These are phyloP conservation scores for Fulica atra DNA, from an alignment of 2,113 vertebrate species.

Conservation along the genomic window DNA sequence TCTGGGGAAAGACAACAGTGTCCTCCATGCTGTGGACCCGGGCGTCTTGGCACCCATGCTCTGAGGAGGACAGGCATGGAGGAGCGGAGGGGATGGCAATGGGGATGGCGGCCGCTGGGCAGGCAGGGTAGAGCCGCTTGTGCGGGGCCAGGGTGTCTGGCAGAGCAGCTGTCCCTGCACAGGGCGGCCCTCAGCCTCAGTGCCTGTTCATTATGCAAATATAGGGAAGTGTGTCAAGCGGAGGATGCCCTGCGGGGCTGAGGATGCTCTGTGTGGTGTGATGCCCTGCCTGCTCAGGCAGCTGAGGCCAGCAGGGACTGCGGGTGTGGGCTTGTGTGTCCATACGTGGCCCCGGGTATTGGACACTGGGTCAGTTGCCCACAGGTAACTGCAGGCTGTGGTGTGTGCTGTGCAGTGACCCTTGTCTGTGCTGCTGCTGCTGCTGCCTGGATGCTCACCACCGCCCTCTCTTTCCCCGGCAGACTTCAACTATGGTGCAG, in stretches of 20 bases:
- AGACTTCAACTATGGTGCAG: slow-evolving; percentile 98
- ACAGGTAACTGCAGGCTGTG: rapidly evolving
- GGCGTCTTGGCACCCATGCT: background rate
- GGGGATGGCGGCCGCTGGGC: background rate
- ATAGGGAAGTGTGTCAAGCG: slow-evolving; percentile 48
- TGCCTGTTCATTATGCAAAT: slow-evolving; percentile 45
- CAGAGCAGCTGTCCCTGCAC: slow-evolving; percentile 26
- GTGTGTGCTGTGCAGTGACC: background rate
- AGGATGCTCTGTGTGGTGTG: background rate
- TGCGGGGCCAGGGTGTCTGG: background rate
- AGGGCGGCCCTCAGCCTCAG: background rate
- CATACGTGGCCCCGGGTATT: rapidly evolving
- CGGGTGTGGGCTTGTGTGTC: rapidly evolving
- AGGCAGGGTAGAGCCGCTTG: background rate
- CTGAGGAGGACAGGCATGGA: background rate
- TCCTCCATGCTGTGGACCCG: background rate
- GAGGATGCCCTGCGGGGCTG: background rate
- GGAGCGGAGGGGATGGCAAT: rapidly evolving
- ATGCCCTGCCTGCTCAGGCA: background rate
- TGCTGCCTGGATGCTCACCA: slow-evolving; percentile 63
- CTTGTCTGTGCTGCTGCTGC: background rate
- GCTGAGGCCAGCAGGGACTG: background rate
- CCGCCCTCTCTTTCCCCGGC: slow-evolving; percentile 66
- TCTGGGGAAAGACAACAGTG: background rate
- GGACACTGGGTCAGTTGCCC: background rate